Evolutionary conservation across 2,113 vertebrate genomes (phyloP).

Genomic region (Sula dactylatra): DNA sequence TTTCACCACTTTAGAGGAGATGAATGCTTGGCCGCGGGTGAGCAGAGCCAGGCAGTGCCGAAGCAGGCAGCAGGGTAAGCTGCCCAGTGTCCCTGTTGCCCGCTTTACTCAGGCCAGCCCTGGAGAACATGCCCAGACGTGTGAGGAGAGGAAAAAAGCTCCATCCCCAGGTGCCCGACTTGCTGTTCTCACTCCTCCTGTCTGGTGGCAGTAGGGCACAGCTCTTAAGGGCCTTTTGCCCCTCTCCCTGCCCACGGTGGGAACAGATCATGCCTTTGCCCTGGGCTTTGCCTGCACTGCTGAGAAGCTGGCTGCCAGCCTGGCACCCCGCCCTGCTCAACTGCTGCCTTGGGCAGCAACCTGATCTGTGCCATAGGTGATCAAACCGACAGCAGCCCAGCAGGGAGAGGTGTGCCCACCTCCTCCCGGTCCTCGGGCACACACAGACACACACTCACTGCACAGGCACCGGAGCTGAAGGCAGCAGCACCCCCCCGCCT

Average conservation of each 20-base stretch:
- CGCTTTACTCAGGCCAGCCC: background rate
- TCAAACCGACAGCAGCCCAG: background rate
- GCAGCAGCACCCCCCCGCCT: accelerated
- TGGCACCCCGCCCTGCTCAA: background rate
- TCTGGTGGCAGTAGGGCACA: background rate
- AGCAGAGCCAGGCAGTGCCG: background rate
- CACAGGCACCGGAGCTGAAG: background rate
- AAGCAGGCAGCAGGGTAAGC: background rate
- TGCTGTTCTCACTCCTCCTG: background rate
- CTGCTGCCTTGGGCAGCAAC: background rate
- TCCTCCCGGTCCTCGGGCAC: background rate
- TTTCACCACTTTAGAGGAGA: background rate
- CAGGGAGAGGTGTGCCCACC: accelerated
- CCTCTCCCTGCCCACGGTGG: background rate
- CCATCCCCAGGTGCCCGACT: background rate
- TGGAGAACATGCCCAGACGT: background rate
- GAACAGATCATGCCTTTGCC: background rate
- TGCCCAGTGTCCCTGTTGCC: accelerated
- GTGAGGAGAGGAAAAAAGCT: background rate
- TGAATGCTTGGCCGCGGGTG: accelerated
- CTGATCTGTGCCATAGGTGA: accelerated
- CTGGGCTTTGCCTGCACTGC: background rate
- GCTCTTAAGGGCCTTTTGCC: background rate
- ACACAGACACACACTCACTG: too few relatives aligned
- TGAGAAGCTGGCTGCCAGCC: background rate